Conservation (phyloP, 2,888 invertebrate species). For the Drosophila falleni region DNA sequence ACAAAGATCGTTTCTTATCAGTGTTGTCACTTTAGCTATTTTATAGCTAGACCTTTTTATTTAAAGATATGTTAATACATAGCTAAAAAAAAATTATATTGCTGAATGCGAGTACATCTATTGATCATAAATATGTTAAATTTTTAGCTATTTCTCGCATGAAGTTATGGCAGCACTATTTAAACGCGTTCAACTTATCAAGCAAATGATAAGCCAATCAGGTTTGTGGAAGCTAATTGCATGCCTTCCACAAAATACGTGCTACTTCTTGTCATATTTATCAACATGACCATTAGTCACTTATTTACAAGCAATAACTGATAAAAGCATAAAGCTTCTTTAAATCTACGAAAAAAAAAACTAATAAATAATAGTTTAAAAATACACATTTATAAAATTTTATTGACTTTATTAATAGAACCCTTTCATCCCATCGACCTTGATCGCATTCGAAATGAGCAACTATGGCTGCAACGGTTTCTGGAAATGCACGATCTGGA, state of each 20-base stretch:
- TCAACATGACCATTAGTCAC: background rate
- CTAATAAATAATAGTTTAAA: background rate
- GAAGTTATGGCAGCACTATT: no score
- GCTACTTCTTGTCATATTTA: background rate
- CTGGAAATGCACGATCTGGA: slow-evolving; percentile 91
- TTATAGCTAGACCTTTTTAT: no score
- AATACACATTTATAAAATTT: background rate
- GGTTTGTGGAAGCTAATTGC: background rate
- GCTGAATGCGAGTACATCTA: no score
- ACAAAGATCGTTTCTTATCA: background rate
- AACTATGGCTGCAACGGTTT: slow-evolving; percentile 91
- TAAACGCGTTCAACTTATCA: background rate
- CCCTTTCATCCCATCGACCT: slow-evolving; percentile 89
- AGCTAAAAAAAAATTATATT: no score
- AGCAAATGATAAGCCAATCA: background rate
- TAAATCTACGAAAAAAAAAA: background rate
- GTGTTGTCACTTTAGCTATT: background rate
- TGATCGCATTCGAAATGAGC: slow-evolving; percentile 88
- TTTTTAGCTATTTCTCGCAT: no score
- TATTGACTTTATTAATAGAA: slow-evolving; percentile 14
- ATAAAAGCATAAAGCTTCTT: background rate
- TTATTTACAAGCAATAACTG: slow-evolving; percentile 4
- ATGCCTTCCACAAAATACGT: slow-evolving; percentile 5
- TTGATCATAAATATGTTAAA: no score
- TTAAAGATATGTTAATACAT: no score